A percentile compares a stretch with the other conserved stretches of the same genome.
Evolutionary conservation across 2,797 vertebrate species (phyloP).

Genomic region (Notoglanidium macrostoma): DNA sequence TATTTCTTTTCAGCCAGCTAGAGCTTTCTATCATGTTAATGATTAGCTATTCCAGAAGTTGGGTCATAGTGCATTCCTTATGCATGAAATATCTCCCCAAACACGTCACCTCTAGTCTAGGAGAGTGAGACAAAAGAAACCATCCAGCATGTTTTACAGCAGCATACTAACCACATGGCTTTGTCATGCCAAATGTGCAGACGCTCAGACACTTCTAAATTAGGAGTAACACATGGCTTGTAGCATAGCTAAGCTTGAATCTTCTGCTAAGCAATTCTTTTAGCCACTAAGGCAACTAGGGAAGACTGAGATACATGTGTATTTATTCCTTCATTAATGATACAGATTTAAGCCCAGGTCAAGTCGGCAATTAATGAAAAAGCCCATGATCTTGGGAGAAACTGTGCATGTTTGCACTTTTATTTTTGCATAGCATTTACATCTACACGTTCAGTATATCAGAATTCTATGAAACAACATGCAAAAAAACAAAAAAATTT

Average conservation of each 20-base stretch:
- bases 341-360: neutral
- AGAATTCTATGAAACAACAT: neutral
- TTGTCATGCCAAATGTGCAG: neutral
- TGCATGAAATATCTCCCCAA: neutral
- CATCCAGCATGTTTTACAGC: neutral
- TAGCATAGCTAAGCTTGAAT: neutral
- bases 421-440: neutral
- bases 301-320: neutral
- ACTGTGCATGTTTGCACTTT: neutral
- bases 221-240: neutral
- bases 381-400: neutral
- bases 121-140: neutral
- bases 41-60: slow-evolving; percentile 15
- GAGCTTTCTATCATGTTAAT: slow-evolving; percentile 29
- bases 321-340: slow-evolving; percentile 1
- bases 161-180: slow-evolving; percentile 2
- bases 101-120: slow-evolving; percentile 15
- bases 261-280: slow-evolving; percentile 3
- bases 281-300: neutral
- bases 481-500: too few relatives aligned
- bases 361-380: slow-evolving; percentile 1
- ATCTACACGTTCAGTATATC: neutral
- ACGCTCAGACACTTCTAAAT: neutral
- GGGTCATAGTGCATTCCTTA: slow-evolving; percentile 24
- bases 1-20: neutral